These are phyloP conservation scores for Leptothorax acervorum DNA, from an alignment of 2,888 invertebrate genomes.

Conservation along the genomic window DNA sequence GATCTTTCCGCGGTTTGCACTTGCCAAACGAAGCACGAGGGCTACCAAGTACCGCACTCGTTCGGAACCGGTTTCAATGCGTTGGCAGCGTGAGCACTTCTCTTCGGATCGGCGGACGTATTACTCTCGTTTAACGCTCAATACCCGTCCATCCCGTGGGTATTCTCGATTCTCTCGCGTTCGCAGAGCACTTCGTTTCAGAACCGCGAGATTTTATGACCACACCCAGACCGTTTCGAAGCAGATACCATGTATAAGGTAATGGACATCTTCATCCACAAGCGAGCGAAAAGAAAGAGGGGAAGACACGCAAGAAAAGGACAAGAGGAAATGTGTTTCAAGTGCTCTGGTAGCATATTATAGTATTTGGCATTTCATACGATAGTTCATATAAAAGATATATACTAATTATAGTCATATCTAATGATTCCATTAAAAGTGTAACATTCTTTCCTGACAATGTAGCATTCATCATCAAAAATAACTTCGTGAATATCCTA, in stretches of 20 bases:
- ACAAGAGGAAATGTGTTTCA: background rate
- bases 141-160: slow-evolving; percentile 58
- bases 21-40: slow-evolving; percentile 74
- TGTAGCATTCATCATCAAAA: background rate
- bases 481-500: background rate
- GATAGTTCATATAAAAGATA: background rate
- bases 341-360: background rate
- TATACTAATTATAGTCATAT: slow-evolving; percentile 4
- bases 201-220: slow-evolving; percentile 67
- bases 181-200: slow-evolving; percentile 32
- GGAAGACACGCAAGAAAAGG: background rate
- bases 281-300: background rate
- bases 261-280: slow-evolving; percentile 35
- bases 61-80: slow-evolving; percentile 81
- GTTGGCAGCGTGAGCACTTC: slow-evolving; percentile 73
- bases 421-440: background rate
- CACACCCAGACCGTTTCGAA: slow-evolving; percentile 61
- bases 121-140: slow-evolving; percentile 74
- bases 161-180: slow-evolving; percentile 39
- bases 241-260: slow-evolving; percentile 57
- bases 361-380: background rate
- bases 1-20: slow-evolving; percentile 76
- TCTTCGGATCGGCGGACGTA: slow-evolving; percentile 68
- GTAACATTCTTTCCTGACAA: background rate
- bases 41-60: slow-evolving; percentile 79